Conservation (phyloP, 2,113 vertebrate genomes). For the Gobio gobio region DNA sequence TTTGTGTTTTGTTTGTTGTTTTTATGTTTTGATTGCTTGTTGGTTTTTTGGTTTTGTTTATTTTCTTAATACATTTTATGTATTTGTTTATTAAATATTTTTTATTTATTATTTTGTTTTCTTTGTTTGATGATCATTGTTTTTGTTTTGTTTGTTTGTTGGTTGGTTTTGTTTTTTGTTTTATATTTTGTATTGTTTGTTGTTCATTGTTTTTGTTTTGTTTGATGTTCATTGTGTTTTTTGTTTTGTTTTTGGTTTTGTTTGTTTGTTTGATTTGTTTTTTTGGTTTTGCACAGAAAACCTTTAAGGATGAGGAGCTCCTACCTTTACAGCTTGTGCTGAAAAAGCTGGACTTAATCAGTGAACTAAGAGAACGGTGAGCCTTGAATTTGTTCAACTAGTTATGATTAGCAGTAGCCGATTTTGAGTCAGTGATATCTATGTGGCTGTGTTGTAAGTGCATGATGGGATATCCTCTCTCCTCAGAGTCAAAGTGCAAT, state of each 20-base stretch:
- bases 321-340: slow-evolving; percentile 90
- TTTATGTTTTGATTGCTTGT: background rate
- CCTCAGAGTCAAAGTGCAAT: slow-evolving; percentile 86
- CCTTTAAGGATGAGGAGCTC: slow-evolving; percentile 96
- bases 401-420: background rate
- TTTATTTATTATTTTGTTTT: no score
- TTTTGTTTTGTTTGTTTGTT: no score
- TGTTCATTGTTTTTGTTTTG: no score
- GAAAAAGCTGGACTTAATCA: slow-evolving; percentile 96
- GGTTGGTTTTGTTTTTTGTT: no score
- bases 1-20: background rate
- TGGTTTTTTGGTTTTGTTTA: background rate
- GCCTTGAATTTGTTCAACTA: background rate
- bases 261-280: background rate
- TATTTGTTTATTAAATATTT: no score
- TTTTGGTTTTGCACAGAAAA: slow-evolving; percentile 80
- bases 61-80: no score
- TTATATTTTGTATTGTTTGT: no score
- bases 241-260: background rate
- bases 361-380: slow-evolving; percentile 89
- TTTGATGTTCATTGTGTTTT: background rate
- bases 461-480: slow-evolving; percentile 52
- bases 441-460: background rate
- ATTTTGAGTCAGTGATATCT: background rate
- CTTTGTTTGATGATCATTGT: no score